These are phyloP conservation scores for Climacteris rufus DNA, from an alignment of 2,113 vertebrate genomes.

Conservation along the genomic window DNA sequence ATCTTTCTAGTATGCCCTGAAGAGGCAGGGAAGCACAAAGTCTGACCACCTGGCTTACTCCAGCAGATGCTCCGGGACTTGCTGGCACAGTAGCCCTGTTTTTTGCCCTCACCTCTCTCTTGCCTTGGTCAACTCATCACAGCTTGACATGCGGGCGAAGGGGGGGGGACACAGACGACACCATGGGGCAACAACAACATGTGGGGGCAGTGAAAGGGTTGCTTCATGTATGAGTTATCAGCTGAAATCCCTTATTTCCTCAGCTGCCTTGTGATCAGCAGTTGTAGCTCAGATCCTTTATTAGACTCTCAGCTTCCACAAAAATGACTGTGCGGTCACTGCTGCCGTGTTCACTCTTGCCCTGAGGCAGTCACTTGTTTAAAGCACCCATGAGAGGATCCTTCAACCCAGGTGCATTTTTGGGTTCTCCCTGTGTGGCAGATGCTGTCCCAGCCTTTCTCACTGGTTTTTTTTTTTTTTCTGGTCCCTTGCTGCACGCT, in stretches of 20 bases:
- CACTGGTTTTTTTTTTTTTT: background rate
- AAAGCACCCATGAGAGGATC: background rate
- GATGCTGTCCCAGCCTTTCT: background rate
- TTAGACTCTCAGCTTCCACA: background rate
- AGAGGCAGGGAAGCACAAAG: background rate
- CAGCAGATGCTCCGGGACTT: background rate
- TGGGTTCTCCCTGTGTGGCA: background rate
- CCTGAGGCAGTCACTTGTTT: background rate
- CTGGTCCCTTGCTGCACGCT: background rate
- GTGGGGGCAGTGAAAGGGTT: background rate
- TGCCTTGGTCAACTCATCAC: background rate
- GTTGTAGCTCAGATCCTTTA: background rate
- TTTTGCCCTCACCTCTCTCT: background rate
- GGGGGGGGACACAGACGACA: too few relatives aligned
- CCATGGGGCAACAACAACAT: rapidly evolving
- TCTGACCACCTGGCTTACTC: background rate
- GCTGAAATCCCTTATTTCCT: background rate
- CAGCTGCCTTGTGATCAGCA: background rate
- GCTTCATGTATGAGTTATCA: background rate
- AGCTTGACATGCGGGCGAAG: too few relatives aligned
- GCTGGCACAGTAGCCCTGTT: background rate
- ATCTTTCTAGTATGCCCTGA: background rate
- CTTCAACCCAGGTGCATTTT: background rate
- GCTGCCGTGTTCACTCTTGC: background rate
- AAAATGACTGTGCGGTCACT: background rate